Evolutionary conservation across 1,140 invertebrate species (phyloP).

Genomic region (Anagrus nilaparvatae): DNA sequence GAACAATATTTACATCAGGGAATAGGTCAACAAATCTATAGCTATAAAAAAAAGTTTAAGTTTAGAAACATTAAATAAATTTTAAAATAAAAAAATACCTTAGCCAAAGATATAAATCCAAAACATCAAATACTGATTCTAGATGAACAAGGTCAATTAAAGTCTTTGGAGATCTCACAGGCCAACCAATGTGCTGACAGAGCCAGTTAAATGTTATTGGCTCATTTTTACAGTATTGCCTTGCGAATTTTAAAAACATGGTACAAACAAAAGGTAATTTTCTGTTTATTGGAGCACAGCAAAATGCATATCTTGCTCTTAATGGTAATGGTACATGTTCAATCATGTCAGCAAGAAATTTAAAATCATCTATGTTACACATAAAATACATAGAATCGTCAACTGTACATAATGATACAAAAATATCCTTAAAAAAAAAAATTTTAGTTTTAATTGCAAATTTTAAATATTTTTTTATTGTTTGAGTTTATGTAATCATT

Average conservation of each 20-base stretch:
- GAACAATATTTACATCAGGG: slow-evolving; percentile 63
- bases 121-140: slow-evolving; percentile 88
- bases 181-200: slow-evolving; percentile 75
- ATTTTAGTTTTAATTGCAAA: slow-evolving; percentile 10
- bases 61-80: slow-evolving; percentile 4
- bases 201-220: slow-evolving; percentile 82
- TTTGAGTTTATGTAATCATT: no score
- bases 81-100: slow-evolving; percentile 48
- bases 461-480: slow-evolving; percentile 3
- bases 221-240: slow-evolving; percentile 86
- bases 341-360: slow-evolving; percentile 93
- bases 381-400: slow-evolving; percentile 94
- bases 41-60: slow-evolving; percentile 42
- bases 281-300: slow-evolving; percentile 92
- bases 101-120: slow-evolving; percentile 95
- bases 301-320: slow-evolving; percentile 87
- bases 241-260: slow-evolving; percentile 90
- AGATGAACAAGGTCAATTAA: slow-evolving; percentile 83
- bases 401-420: slow-evolving; percentile 80
- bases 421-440: slow-evolving; percentile 76
- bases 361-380: slow-evolving; percentile 93
- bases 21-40: slow-evolving; percentile 89
- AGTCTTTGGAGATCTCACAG: slow-evolving; percentile 68
- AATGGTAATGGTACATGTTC: slow-evolving; percentile 87
- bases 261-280: slow-evolving; percentile 89